Conservation (phyloP, 1,140 invertebrate genomes). For the Drosophila bocki region DNA sequence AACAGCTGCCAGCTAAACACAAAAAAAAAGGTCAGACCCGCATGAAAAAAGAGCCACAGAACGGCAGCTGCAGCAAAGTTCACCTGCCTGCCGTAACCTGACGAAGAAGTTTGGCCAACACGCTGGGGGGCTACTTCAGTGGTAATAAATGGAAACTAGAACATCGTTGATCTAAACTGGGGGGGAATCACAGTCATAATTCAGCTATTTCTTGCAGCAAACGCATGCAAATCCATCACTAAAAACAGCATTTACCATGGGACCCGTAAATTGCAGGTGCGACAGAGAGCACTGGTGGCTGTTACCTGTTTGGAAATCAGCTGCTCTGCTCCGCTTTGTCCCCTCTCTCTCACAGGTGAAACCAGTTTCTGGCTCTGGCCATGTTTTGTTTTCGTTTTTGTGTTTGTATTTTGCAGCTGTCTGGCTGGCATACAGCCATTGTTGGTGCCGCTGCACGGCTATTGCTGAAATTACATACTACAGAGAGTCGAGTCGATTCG, state of each 20-base stretch:
- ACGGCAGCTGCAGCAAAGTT: conserved; percentile 40
- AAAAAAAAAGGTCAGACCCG: conserved; percentile 49
- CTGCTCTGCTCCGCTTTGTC: conserved; percentile 48
- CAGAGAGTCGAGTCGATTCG: background rate
- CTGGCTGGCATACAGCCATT: conserved; percentile 49
- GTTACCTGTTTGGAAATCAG: conserved; percentile 61
- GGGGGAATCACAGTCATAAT: conserved; percentile 38
- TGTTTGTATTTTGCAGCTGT: conserved; percentile 72
- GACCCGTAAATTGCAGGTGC: conserved; percentile 17
- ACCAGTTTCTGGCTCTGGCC: conserved; percentile 63
- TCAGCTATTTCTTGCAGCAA: conserved; percentile 31
- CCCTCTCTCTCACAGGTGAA: conserved; percentile 39
- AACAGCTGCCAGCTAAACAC: conserved; percentile 39
- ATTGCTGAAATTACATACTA: conserved; percentile 65
- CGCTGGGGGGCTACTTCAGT: background rate
- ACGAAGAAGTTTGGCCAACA: conserved; percentile 34
- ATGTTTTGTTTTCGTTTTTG: conserved; percentile 74
- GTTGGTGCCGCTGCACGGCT: conserved; percentile 38
- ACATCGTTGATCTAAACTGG: conserved; percentile 22
- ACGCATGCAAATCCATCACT: conserved; percentile 49
- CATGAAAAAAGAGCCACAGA: conserved; percentile 25
- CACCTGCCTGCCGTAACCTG: conserved; percentile 37
- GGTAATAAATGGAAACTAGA: conserved; percentile 35
- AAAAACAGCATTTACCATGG: conserved; percentile 36
- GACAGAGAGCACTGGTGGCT: conserved; percentile 22